A percentile compares a stretch with the other conserved stretches of the same genome.
Conservation (phyloP, 1,140 invertebrate genomes). For the Eueides isabella region DNA sequence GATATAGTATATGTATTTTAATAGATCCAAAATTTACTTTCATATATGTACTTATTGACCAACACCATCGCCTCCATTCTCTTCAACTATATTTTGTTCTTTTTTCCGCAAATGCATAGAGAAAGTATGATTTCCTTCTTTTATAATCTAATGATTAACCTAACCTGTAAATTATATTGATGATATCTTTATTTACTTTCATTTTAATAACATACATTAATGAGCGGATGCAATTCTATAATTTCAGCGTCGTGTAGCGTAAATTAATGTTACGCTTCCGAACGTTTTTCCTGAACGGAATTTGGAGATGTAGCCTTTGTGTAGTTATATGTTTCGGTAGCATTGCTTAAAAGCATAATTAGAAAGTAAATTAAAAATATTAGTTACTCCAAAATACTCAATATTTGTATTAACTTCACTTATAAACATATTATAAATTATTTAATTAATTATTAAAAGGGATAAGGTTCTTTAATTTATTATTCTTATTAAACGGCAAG, state of each 20-base stretch:
- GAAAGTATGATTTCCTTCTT: constrained; percentile 26
- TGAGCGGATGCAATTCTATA: background rate
- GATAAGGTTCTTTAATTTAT: too few species aligned
- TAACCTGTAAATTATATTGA: background rate
- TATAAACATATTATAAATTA: too few species aligned
- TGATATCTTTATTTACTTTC: constrained; percentile 12
- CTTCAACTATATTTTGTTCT: constrained; percentile 18
- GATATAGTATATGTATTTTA: too few species aligned
- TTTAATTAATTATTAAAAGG: too few species aligned
- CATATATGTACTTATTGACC: background rate
- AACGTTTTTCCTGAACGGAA: background rate
- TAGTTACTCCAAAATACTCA: too few species aligned
- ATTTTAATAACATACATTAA: constrained; percentile 8
- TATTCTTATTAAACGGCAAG: too few species aligned
- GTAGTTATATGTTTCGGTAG: too few species aligned
- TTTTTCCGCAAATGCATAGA: constrained; percentile 35
- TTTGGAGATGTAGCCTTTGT: background rate
- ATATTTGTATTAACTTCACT: too few species aligned
- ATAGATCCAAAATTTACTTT: background rate
- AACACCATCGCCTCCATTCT: constrained; percentile 11
- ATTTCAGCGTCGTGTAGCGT: background rate
- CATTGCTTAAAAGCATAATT: too few species aligned
- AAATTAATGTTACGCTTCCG: background rate
- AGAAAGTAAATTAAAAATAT: too few species aligned
- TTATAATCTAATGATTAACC: constrained; percentile 3